Evolutionary conservation across 2,888 invertebrate species (phyloP).

Genomic region (Poecilus cupreus): DNA sequence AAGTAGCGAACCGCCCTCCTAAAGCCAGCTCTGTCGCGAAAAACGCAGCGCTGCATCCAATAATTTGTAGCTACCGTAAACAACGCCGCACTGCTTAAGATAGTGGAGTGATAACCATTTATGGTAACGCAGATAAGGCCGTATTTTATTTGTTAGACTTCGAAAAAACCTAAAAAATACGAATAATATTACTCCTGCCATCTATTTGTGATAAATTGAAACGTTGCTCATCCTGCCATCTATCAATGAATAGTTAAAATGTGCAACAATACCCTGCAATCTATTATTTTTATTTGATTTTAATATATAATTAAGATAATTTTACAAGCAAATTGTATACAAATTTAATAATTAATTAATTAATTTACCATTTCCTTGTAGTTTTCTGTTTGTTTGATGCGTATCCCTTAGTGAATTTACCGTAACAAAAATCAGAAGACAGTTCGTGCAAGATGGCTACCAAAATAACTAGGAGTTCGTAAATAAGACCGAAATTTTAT

Average conservation of each 20-base stretch:
- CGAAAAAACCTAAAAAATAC: neutral
- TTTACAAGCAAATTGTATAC: neutral
- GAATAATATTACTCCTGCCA: neutral
- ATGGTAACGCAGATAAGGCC: conserved; percentile 56
- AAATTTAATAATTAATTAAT: neutral
- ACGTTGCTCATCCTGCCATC: conserved; percentile 27
- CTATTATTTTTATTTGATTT: neutral
- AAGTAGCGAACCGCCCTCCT: neutral
- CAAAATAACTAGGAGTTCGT: conserved; percentile 53
- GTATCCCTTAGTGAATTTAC: conserved; percentile 44
- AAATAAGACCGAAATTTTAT: conserved; percentile 47
- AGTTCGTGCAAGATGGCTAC: conserved; percentile 55
- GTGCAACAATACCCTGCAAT: neutral
- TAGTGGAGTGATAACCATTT: conserved; percentile 58
- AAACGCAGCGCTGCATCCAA: conserved; percentile 43
- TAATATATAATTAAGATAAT: too few species aligned
- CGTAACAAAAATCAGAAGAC: conserved; percentile 27
- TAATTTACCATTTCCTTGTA: neutral
- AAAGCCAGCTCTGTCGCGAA: conserved; percentile 1
- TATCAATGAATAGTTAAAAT: neutral
- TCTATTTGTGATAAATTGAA: neutral
- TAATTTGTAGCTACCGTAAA: conserved; percentile 59
- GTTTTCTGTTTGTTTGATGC: neutral
- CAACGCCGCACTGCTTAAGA: conserved; percentile 34
- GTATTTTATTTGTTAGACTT: conserved; percentile 41